A percentile compares a stretch with the other conserved stretches of the same genome.
phyloP scores from a whole-genome alignment of 2,888 invertebrate genomes.

The Ophioninae sp. region DNA sequence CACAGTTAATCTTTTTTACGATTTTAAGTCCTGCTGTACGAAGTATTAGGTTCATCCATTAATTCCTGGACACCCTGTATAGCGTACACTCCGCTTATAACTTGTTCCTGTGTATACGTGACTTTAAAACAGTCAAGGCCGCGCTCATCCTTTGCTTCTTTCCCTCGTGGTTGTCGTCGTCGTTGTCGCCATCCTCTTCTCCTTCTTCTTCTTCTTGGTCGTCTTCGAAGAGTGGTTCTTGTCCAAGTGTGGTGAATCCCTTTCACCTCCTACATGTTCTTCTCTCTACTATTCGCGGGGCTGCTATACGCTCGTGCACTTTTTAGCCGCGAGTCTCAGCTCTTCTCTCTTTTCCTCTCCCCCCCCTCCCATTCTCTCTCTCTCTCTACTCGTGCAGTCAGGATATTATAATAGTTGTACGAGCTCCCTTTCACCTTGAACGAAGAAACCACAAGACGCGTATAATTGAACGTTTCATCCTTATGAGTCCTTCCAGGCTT shows the following conservation, averaged over 20 bases:
- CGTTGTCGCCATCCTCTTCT: conserved; percentile 24
- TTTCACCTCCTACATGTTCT: conserved; percentile 53
- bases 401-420: conserved; percentile 40
- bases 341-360: conserved; percentile 9
- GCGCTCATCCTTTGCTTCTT: conserved; percentile 58
- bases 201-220: conserved; percentile 45
- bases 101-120: conserved; percentile 57
- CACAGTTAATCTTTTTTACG: too few relatives aligned
- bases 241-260: conserved; percentile 54
- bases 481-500: conserved; percentile 16
- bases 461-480: conserved; percentile 48
- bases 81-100: conserved; percentile 38
- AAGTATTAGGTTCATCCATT: too few relatives aligned
- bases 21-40: too few relatives aligned
- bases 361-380: conserved; percentile 4
- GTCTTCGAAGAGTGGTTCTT: conserved; percentile 42
- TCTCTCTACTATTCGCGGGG: conserved; percentile 29
- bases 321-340: conserved; percentile 34
- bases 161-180: conserved; percentile 57
- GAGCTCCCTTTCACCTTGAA: conserved; percentile 62
- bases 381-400: conserved; percentile 44
- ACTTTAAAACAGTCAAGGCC: conserved; percentile 62
- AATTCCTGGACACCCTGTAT: not conserved
- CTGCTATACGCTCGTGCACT: conserved; percentile 21
- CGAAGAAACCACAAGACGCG: conserved; percentile 36